A percentile compares a stretch with the other conserved stretches of the same genome.
Evolutionary conservation across 2,888 invertebrate species (phyloP).

Genomic region (Drosophila helvetica): DNA sequence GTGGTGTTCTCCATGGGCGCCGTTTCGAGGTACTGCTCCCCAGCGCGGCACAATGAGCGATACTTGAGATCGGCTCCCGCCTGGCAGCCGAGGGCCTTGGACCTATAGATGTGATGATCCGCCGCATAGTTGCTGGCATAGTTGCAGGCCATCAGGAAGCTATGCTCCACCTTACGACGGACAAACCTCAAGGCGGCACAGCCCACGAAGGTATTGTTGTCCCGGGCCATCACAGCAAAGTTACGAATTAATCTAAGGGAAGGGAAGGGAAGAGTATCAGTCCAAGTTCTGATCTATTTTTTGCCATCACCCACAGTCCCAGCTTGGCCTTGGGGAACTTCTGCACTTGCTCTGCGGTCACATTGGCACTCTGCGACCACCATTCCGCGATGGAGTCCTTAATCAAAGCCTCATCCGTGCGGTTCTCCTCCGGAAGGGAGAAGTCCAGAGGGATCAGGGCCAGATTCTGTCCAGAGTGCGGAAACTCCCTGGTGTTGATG

Average conservation of each 20-base stretch:
- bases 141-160: conserved; percentile 65
- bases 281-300: background rate
- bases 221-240: conserved; percentile 65
- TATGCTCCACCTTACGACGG: conserved; percentile 10
- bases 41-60: conserved; percentile 49
- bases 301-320: conserved; percentile 46
- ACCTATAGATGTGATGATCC: conserved; percentile 51
- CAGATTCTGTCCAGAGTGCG: conserved; percentile 63
- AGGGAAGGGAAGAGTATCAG: background rate
- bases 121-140: conserved; percentile 55
- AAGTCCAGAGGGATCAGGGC: conserved; percentile 35
- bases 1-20: conserved; percentile 31
- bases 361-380: conserved; percentile 60
- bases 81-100: conserved; percentile 50
- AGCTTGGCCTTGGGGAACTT: conserved; percentile 53
- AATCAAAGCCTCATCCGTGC: conserved; percentile 36
- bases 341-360: conserved; percentile 33
- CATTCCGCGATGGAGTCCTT: conserved; percentile 53
- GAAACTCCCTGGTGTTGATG: conserved; percentile 57
- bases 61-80: conserved; percentile 49
- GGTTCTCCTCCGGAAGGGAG: background rate
- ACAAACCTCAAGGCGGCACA: conserved; percentile 57
- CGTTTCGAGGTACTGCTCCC: conserved; percentile 49
- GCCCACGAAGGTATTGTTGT: conserved; percentile 64
- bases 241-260: conserved; percentile 53